Evolutionary conservation across 2,113 vertebrate species (phyloP), one percentile per base, ranked within the genome.

Genomic region (Anoplopoma fimbria): DNA sequence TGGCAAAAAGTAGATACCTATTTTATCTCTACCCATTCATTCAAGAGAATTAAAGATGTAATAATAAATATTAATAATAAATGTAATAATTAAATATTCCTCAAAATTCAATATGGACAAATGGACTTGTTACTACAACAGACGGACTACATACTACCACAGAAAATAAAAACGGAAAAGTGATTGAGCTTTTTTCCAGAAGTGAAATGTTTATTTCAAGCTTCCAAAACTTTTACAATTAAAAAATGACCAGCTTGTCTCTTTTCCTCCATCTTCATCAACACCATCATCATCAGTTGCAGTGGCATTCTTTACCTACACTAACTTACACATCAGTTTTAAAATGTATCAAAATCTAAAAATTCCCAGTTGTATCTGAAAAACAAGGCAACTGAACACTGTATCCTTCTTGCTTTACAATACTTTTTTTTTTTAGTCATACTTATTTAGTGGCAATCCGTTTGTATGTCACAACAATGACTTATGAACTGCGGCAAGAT

Each of bases 181-280:
- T 62, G 51, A 51, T 25, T 21, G 31, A 70, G 10, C 3, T 14
- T 63, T 25, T 67, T 70, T 71, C 40, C 57, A 74, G 87, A 88
- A 86, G 71, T 86, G 84, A 90, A 88, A 90, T 79, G 36, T 94
- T 93, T 94, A 94, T 92, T 94, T 84, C 63, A 87, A 88, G 19
- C 84, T 87, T 85, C 68, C 68, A 85, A 86, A 81, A 74, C 36
- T 65, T 82, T n/a, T 70, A 77, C 89, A 91, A 23, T 75, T 82
- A 75, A 81, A 58, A 87, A 78, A 42, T 49, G 7, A 87, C 27
- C 33, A 67, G 65, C 31, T 27, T 49, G 10, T 84, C 34, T 73
- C 47, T 25, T 69, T 74, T 63, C 29, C 9, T 49, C 34, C 47
- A 38, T 73, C 8, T 40, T 63, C 13, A 75, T 62, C 63, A 53